Percentiles rank a stretch among this genome's conserved stretches.
Conservation (phyloP, 2,888 invertebrate genomes). For the Cephus pygmeus region DNA sequence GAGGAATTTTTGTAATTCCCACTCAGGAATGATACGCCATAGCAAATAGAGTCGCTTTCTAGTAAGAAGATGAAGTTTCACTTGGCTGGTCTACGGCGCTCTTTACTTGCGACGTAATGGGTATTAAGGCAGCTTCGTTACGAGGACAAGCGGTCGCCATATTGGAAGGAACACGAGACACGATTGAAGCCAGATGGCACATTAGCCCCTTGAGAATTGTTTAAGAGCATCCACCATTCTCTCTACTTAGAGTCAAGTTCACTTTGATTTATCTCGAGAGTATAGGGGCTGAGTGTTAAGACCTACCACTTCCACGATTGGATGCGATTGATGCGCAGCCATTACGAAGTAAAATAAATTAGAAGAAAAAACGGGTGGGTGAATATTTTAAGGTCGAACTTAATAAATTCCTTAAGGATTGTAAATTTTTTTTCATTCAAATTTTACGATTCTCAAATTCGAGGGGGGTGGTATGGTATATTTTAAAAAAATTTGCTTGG, state of each 20-base stretch:
- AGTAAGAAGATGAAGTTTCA: not conserved
- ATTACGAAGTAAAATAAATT: not conserved
- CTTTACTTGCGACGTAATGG: conserved; percentile 16
- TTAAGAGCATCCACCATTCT: conserved; percentile 7
- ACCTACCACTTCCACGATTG: not conserved
- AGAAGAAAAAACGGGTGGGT: not conserved
- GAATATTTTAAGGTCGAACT: not conserved
- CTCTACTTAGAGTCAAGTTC: not conserved
- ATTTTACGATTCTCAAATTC: not conserved
- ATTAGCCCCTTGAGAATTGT: conserved; percentile 12
- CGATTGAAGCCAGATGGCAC: conserved; percentile 17
- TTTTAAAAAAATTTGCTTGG: not conserved
- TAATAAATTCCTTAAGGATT: not conserved
- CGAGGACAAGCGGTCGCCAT: conserved; percentile 13
- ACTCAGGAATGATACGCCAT: not conserved
- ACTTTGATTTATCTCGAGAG: not conserved
- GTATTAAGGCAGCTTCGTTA: conserved; percentile 39
- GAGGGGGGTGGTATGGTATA: too few relatives aligned
- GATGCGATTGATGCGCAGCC: not conserved
- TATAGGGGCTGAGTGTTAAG: not conserved
- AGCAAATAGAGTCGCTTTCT: not conserved
- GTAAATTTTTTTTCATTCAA: not conserved
- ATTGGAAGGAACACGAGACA: conserved; percentile 18
- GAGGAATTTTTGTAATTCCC: not conserved
- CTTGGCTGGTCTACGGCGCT: not conserved